Base-by-base conservation (phyloP, 1,140 invertebrate species). In the Caenorhabditis remanei region DNA sequence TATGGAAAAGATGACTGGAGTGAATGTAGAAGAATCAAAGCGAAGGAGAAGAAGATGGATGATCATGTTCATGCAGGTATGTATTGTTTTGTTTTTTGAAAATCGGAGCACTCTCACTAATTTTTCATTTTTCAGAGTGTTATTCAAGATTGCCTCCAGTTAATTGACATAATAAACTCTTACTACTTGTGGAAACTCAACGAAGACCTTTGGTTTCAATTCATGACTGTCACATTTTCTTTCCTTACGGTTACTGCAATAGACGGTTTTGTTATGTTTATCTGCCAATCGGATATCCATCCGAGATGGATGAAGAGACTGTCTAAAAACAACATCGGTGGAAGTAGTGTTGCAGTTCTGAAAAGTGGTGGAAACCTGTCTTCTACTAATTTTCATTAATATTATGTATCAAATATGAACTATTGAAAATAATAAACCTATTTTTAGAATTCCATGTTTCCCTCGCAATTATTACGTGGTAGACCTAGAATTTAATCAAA, bases 11-110 rank as follows among this genome's bases (percentile, higher is more conserved):
- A 63, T 63, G 61, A 32, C 24, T 63, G 61, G 61, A 21, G 32
- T 63, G 61, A 63, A 63, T 63, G 24, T 63, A 11, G 61, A 63
- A 63, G 61, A 63, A 40, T 63, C 61, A 14, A 63, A 63, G 21
- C 24, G 61, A 40, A 24, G 61, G 14, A 63, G 61, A 21, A 63
- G 32, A 24, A 24, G 61, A 13, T 63, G 61, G 61, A 63, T 21
- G 61, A 63, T 63, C 2, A 24, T 32, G 24, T 63, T 63, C 14
- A 14, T 63, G 11, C 61, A 63, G 61, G 61, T 63, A 40, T 11
- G 9, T 21, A 32, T 32, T 32, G 24, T 0, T 11, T 32, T 21
- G 56, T 53, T 53, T 11, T 16, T 16, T 14, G 50, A 11, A 53
- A 50, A 53, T 53, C 50, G 9, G 5, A 11, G 9, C 5, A 53